Evolutionary conservation across 2,888 invertebrate species (phyloP), one percentile per base, ranked within the genome.

Genomic region (Rhamnusium bicolor): DNA sequence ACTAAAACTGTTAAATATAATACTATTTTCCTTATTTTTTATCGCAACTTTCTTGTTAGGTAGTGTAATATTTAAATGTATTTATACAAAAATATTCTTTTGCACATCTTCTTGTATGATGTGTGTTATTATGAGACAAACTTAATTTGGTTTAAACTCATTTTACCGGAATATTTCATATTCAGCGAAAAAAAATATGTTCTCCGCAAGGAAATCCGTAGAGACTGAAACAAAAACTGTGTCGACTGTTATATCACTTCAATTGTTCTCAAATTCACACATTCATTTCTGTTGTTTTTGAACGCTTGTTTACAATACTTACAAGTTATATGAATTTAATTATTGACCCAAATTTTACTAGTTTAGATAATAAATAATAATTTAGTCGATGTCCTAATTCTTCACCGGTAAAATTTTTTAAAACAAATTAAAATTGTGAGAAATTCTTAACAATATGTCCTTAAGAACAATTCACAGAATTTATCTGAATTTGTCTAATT

Each of bases 201-300:
- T 46, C 54, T 19, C 46, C 6, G 58, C 40, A 66, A 69, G 73
- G 73, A 73, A 73, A 74, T 71, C 68, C 71, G 74, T 53, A 47
- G 29, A 32, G 65, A 58, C 68, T 65, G 72, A 58, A 32, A 69
- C 68, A 70, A 75, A 77, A 79, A 77, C 73, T 75, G 66, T 79
- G 77, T 69, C 79, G 74, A 70, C 74, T 77, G 76, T 79, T 77
- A 79, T 75, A 75, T 79, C 72, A 73, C 72, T 74, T 71, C 79
- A 72, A 79, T 79, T 79, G 79, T 79, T 77, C 71, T 74, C 73
- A 69, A 73, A 77, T 77, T 79, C 76, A 71, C 79, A 79, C 79
- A 76, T 75, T 72, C 69, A 67, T 70, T 72, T 70, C 56, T 51
- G 24, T 71, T 68, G 71, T 70, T 72, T 72, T 67, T 68, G 58